Percentiles rank a stretch among this genome's conserved stretches.
Conservation (phyloP, 1,140 invertebrate genomes). For the Hesperophylax magnus region DNA sequence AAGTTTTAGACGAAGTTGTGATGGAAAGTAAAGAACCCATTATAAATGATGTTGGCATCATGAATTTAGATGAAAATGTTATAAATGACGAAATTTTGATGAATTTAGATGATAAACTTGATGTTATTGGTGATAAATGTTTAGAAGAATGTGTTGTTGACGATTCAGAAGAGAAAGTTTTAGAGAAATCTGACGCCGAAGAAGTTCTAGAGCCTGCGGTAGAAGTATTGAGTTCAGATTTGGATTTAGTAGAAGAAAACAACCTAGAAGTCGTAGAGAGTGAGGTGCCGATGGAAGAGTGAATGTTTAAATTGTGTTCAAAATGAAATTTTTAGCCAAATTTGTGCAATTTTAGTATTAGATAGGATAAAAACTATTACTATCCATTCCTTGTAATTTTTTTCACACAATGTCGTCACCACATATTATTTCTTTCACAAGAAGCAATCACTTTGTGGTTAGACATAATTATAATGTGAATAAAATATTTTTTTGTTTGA, state of each 20-base stretch:
- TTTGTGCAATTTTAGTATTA: constrained; percentile 4
- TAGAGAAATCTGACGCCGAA: background rate
- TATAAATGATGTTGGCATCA: too few species aligned
- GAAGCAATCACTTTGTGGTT: too few species aligned
- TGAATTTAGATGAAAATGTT: background rate
- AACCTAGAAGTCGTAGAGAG: background rate
- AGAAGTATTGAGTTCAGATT: background rate
- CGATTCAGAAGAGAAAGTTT: background rate
- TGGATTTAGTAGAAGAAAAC: background rate
- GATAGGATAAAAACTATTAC: background rate
- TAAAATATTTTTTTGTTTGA: too few species aligned
- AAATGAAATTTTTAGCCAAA: background rate
- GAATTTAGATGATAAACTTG: background rate
- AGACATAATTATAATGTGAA: too few species aligned
- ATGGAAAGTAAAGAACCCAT: too few species aligned
- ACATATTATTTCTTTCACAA: background rate
- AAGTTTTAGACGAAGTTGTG: background rate
- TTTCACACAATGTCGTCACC: background rate
- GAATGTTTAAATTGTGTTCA: background rate
- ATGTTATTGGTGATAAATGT: background rate
- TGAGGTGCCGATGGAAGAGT: background rate
- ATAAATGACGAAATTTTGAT: background rate
- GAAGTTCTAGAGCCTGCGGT: background rate
- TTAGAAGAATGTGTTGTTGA: constrained; percentile 9
- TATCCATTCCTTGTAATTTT: background rate